Evolutionary conservation across 1,140 invertebrate genomes (phyloP), one percentile per base, ranked within the genome.

Genomic region (Drosophila aff.): DNA sequence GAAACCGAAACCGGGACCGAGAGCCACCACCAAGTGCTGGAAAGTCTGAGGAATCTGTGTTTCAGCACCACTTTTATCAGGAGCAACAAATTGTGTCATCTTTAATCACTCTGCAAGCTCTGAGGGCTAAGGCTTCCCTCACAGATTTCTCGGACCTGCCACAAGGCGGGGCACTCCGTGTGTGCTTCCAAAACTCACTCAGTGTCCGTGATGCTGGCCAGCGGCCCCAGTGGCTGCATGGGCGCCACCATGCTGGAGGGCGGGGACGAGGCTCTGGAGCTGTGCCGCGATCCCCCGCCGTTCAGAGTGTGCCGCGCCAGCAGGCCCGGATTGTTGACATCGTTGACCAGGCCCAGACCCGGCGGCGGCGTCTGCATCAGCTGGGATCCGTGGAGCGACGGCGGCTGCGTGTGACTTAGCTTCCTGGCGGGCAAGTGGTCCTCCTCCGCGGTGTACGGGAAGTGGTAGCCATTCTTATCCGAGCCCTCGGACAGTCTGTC

Each of bases 381-480:
- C 64, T 91, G 94, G 79, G 40, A 94, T 59, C 81, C 93, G 91
- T 91, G 84, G 16, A 92, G 63, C 10, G 76, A 79, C 0, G 89
- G 76, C 11, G 84, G 76, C 28, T 82, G 81, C 8, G 61, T 82
- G 60, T 73, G 81, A 16, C 84, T 92, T 15, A 91, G 78, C 58
- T 94, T 94, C 15, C 94, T 93, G 4, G 94, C 93, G 9, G 93
- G 83, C 15, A 94, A 91, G 58, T 94, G 94, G 67, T 95, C 94
- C 68, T 95, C 94, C 62, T 94, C 93, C 4, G 94, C 94, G 33
- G 96, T 96, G 79, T 96, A 97, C 0, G 96, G 96, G 79, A 96
- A 97, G 57, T 96, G 92, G 92, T 97, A 97, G 93, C 96, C 96
- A 77, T 97, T 96, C 58, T 95, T 95, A 46, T 97, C 96, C 3